Evolutionary conservation across 2,888 invertebrate species (phyloP), one percentile per base, ranked within the genome.

Genomic region (Hirtodrosophila duncani): DNA sequence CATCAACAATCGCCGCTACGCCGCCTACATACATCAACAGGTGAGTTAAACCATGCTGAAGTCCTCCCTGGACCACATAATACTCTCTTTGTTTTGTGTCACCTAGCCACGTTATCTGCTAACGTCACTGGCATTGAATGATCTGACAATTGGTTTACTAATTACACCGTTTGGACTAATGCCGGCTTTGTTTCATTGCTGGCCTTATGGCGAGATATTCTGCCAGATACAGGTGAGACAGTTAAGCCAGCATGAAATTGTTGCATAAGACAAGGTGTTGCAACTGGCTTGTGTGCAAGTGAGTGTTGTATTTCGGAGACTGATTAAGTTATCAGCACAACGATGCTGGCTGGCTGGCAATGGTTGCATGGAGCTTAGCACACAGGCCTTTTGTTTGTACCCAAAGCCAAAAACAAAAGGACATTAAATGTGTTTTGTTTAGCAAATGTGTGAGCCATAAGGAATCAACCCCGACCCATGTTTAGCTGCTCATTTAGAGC

Each of bases 151-250:
- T 85, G 95, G 95, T 31, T 89, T 95, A 70, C 89, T 95, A 82
- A 94, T 95, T 81, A 94, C 94, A 39, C 95, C 95, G 16, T 94
- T 95, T 81, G 94, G 94, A 50, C 90, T 95, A 59, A 88, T 95
- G 70, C 94, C 95, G 14, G 93, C 95, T 24, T 88, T 95, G 63
- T 92, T 94, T 83, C 93, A 93, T 86, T 96, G 95, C 86, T 96
- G 95, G 95, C 95, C 95, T 21, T 95, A 94, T 88, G 94, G 95
- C 44, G 94, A 95, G 88, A 91, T 94, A 82, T 92, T 94, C 86
- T 96, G 95, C 87, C 95, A 95, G 88, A 94, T 95, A 85, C 95
- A 95, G 93, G 95, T 95, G 88, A 89, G 81, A 63, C 33, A 41
- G 37, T 17, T 17, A 14, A 14, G 23, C 3, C 3, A 23, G 42